phyloP scores from a whole-genome alignment of 2,888 invertebrate genomes.

The Zaprionus obscuricornis region DNA sequence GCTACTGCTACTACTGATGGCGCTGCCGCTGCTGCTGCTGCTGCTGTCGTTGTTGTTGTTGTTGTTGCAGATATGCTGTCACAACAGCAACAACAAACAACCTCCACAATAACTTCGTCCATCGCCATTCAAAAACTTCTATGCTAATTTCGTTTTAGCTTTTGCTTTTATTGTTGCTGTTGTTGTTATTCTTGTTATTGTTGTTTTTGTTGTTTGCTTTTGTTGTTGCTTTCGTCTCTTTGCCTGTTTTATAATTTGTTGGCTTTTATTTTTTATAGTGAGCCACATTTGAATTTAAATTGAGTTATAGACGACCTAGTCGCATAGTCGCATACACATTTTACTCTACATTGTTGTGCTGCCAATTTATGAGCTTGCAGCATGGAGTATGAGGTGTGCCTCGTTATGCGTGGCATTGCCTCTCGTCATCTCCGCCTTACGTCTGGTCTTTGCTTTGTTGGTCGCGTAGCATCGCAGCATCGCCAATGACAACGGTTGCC shows the following conservation, averaged over 20 bases:
- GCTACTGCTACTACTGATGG: slow-evolving; percentile 29
- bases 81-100: slow-evolving; percentile 54
- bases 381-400: too few relatives aligned
- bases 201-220: slow-evolving; percentile 21
- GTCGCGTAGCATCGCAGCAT: slow-evolving; percentile 37
- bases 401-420: too few relatives aligned
- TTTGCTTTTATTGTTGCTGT: slow-evolving; percentile 1
- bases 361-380: slow-evolving; percentile 76
- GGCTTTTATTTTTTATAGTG: slow-evolving; percentile 28
- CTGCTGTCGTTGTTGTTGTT: slow-evolving; percentile 16
- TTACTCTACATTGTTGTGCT: slow-evolving; percentile 48
- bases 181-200: slow-evolving; percentile 49
- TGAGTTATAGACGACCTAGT: slow-evolving; percentile 59
- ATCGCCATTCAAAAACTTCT: slow-evolving; percentile 59
- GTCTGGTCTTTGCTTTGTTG: too few relatives aligned
- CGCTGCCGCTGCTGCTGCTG: slow-evolving; percentile 31
- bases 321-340: background rate
- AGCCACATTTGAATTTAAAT: slow-evolving; percentile 71
- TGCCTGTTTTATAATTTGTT: slow-evolving; percentile 62
- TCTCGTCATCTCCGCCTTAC: too few relatives aligned
- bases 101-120: slow-evolving; percentile 13
- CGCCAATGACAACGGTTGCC: slow-evolving; percentile 61
- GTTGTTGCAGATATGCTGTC: slow-evolving; percentile 42
- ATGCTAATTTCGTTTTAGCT: slow-evolving; percentile 55
- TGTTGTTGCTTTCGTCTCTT: slow-evolving; percentile 16